Base-by-base conservation (phyloP, 2,797 vertebrate species). In the Oryzias dopingdopingensis region DNA sequence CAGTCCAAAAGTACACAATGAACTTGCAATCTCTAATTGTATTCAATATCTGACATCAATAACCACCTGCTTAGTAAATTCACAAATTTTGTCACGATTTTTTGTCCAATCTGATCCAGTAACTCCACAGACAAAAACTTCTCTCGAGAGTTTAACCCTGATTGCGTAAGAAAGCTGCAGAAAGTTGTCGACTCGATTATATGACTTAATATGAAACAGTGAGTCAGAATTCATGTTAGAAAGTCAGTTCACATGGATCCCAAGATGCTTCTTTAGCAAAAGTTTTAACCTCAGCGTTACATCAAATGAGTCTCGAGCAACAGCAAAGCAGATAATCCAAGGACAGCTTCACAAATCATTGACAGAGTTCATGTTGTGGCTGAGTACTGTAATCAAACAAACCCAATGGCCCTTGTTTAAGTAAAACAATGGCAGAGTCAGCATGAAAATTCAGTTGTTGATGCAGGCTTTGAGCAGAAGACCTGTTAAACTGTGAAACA, bases 361-460 rank as follows among this genome's bases (percentile, higher is more conserved):
- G 75, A 90, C 82, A 86, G 75, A 74, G 80, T 83, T 85, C 74
- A 79, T 67, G 62, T 77, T 80, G 51, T 80, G 72, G 59, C 62
- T 73, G 24, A 57, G 57, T 37, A 47, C 49, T 55, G 24, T 65
- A 52, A 62, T 72, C 57, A 50, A 72, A 64, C 74, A 62, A 47
- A 50, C 69, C 37, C 49, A 60, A 47, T 22, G 54, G 58, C 37
- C 50, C 52, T 22, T 23, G 29, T 59, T 32, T 46, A 26, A 50
- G 50, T 4, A 52, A 65, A 79, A 72, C 67, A 74, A 66, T 12
- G 20, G 14, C 18, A 68, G 4, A 58, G 26, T 45, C 13, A 29
- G 12, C 56, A 14, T 56, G 46, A 40, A 17, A 53, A 59, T 23
- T 5, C 1, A 45, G 43, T 22, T 22, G 37, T 49, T 44, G 17